phyloP scores from a whole-genome alignment of 2,888 invertebrate species.

The Hydraecia micacea region DNA sequence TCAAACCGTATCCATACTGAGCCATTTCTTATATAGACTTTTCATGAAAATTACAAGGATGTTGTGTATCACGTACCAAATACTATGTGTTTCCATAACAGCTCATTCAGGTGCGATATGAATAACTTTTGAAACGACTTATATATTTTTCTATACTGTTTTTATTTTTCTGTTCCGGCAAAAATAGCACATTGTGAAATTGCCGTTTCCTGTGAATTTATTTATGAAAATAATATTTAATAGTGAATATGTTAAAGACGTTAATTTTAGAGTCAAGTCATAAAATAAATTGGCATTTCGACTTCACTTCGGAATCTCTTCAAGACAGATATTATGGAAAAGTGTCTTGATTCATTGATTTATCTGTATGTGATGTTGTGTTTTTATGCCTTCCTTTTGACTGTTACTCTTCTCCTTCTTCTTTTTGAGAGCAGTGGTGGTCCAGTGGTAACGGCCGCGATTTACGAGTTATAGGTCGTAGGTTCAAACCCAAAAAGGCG shows the following conservation, averaged over 20 bases:
- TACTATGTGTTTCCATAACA: constrained; percentile 8
- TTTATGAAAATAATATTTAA: constrained; percentile 26
- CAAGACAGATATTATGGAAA: background rate
- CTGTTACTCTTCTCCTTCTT: too few species aligned
- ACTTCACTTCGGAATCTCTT: background rate
- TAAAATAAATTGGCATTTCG: background rate
- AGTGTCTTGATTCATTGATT: background rate
- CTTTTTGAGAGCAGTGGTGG: too few species aligned
- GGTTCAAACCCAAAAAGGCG: too few species aligned
- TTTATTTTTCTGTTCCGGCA: background rate
- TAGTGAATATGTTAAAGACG: constrained; percentile 2
- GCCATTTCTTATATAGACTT: background rate
- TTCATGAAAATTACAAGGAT: background rate
- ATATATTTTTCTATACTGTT: constrained; percentile 22
- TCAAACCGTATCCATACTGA: background rate
- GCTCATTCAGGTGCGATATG: background rate
- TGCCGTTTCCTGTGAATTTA: constrained; percentile 13
- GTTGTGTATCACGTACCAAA: background rate
- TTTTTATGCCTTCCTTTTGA: background rate
- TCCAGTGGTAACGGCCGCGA: too few species aligned
- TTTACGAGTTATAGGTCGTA: too few species aligned
- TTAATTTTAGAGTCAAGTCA: background rate
- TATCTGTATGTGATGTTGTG: background rate
- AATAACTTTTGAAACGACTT: constrained; percentile 20
- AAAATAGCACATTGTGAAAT: constrained; percentile 10